Evolutionary conservation across 2,888 invertebrate species (phyloP), one percentile per base, ranked within the genome.

Genomic region (Sturmia bella): DNA sequence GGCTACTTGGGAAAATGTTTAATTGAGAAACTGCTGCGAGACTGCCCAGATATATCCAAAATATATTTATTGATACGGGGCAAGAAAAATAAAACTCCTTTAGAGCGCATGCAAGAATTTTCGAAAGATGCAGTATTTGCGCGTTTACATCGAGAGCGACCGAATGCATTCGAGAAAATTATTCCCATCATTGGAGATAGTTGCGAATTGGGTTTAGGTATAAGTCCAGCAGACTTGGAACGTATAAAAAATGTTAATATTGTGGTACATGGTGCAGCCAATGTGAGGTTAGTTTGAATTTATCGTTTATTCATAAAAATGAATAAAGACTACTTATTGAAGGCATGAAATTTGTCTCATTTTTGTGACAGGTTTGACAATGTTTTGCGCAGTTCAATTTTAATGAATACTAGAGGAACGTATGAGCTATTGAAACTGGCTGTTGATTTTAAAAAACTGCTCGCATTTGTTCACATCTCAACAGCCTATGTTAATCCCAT

Each of bases 1-100:
- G 97, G 97, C 0, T 97, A 97, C 87, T 92, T 97, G 90, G 97
- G 97, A 0, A 97, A 97, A 91, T 95, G 95, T 0, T 90, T 97
- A 17, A 92, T 97, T 4, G 97, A 97, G 90, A 98, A 97, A 90
- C 90, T 98, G 3, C 90, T 97, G 5, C 93, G 96, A 86, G 95
- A 95, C 2, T 96, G 96, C 87, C 93, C 95, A 0, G 94, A 93
- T 0, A 87, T 97, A 6, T 92, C 93, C 69, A 93, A 92, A 70
- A 93, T 98, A 80, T 97, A 95, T 89, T 87, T 97, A 11, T 91
- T 97, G 52, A 91, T 97, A 84, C 92, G 97, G 56, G 92, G 93
- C 0, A 95, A 95, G 88, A 94, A 93, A 85, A 94, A 94, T 0
- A 92, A 93, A 82, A 91, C 91, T 0, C 91, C 94, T 0, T 91